phyloP scores from a whole-genome alignment of 35 echinoderm and acorn worm genomes.

The Apostichopus californicus region DNA sequence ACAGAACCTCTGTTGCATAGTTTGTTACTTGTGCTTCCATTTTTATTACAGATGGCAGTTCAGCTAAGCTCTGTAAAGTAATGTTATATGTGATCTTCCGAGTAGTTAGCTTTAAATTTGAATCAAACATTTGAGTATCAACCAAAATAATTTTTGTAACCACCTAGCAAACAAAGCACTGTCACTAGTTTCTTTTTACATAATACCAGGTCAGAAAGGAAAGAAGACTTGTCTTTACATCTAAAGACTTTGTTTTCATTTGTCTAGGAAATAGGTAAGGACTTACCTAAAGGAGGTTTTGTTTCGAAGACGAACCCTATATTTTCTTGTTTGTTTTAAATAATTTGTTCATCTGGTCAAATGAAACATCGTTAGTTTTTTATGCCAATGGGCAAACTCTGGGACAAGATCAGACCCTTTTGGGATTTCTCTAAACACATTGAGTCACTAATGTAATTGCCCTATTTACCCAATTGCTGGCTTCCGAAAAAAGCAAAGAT shows the following conservation, averaged over 20 bases:
- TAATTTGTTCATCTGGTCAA: constrained; percentile 13
- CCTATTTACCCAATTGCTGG: constrained; percentile 49
- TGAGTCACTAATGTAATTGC: constrained; percentile 59
- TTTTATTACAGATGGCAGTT: not conserved
- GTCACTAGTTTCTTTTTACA: not conserved
- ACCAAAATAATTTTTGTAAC: not conserved
- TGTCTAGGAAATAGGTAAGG: not conserved
- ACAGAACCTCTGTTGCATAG: not conserved
- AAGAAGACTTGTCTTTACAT: not conserved
- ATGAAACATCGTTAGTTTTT: constrained; percentile 4
- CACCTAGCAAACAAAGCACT: not conserved
- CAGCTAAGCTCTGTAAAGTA: not conserved
- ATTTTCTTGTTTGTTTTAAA: not conserved
- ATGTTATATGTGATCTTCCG: not conserved
- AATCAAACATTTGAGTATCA: not conserved
- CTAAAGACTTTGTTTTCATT: not conserved
- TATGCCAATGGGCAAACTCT: constrained; percentile 42
- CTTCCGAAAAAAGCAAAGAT: not conserved
- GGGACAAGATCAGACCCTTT: constrained; percentile 46
- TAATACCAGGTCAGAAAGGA: not conserved
- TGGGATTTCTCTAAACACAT: constrained; percentile 48
- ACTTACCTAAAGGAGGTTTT: not conserved
- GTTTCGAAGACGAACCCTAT: not conserved
- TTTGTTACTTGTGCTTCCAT: not conserved
- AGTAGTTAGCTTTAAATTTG: not conserved